Evolutionary conservation across 37 sponge, comb jelly and placozoan genomes (phyloP), one percentile per base, ranked within the genome.

Genomic region (Aplysina aerophoba): DNA sequence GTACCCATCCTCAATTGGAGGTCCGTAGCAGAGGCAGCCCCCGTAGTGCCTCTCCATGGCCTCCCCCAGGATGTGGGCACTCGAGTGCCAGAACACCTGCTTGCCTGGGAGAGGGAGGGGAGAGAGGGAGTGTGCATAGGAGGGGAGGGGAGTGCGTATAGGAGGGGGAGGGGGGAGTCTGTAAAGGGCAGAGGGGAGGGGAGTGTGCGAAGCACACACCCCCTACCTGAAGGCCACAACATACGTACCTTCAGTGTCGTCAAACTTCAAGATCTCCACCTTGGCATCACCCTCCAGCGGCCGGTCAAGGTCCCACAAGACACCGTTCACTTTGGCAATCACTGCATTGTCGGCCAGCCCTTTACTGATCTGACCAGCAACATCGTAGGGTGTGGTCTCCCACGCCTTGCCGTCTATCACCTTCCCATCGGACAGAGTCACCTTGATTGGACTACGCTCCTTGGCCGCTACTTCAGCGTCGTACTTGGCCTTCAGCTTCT

Each of bases 11-110:
- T 90, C 94, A 44, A 99, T 91, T 0, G 99, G 99, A 30, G 99
- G 99, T 0, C 99, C 99, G 83, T 99, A 99, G 87, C 99, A 99
- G 63, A 99, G 84, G 65, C 92, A 91, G 14, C 97, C 99, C 0
- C 97, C 99, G 79, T 95, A 99, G 84, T 91, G 87, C 40, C 90
- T 81, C 87, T 99, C 99, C 99, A 99, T 99, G 4, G 99, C 99
- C 74, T 99, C 97, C 0, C 99, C 99, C 0, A 99, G 87, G 15
- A 99, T 90, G 82, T 99, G 99, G 27, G 99, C 97, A 90, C 92
- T 99, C 19, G 93, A 92, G 82, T 99, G 99, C 97, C 99, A 97
- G 87, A 95, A 99, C 66, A 99, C 99, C 63, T 90, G 74, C 78
- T 95, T 55, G 6, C 91, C 95, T 88, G 85, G 0, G 33, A 36